Conservation (phyloP, 2,797 vertebrate genomes). For the Sebastes jordani region DNA sequence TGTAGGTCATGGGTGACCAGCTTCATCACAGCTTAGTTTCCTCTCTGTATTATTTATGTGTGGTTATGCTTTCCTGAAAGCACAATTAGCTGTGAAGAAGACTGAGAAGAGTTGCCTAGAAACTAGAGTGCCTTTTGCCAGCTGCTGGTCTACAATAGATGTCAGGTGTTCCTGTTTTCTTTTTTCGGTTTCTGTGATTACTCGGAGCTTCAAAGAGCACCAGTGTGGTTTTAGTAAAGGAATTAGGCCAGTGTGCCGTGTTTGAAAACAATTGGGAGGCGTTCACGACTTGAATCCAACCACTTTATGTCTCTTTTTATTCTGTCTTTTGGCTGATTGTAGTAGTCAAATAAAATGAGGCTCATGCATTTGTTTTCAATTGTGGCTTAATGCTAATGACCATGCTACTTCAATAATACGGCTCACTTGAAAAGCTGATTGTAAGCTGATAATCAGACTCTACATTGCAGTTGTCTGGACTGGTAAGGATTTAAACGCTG, state of each 20-base stretch:
- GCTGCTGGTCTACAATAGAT: slow-evolving; percentile 57
- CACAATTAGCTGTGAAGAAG: slow-evolving; percentile 71
- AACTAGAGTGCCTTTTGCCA: slow-evolving; percentile 63
- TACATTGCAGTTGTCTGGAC: not conserved
- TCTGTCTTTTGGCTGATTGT: slow-evolving; percentile 8
- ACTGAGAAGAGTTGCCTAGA: slow-evolving; percentile 68
- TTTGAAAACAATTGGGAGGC: slow-evolving; percentile 33
- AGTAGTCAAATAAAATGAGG: slow-evolving; percentile 27
- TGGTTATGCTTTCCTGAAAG: slow-evolving; percentile 63
- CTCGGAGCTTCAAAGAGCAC: slow-evolving; percentile 48
- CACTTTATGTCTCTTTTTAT: slow-evolving; percentile 7
- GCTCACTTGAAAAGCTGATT: slow-evolving; percentile 26
- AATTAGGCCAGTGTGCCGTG: slow-evolving; percentile 32
- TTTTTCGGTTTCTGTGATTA: slow-evolving; percentile 51
- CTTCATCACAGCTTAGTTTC: slow-evolving; percentile 67
- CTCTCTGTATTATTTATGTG: slow-evolving; percentile 68
- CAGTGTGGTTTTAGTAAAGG: slow-evolving; percentile 45
- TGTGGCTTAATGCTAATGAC: slow-evolving; percentile 27
- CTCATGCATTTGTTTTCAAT: slow-evolving; percentile 38
- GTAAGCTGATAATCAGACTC: slow-evolving; percentile 15
- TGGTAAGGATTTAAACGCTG: slow-evolving; percentile 11
- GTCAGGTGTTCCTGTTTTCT: slow-evolving; percentile 63
- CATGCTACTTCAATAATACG: slow-evolving; percentile 11
- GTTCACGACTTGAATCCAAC: slow-evolving; percentile 33
- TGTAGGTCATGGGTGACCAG: slow-evolving; percentile 55